A percentile compares a stretch with the other conserved stretches of the same genome.
Conservation (phyloP, 2,797 vertebrate genomes). For the Rhabdomys pumilio region DNA sequence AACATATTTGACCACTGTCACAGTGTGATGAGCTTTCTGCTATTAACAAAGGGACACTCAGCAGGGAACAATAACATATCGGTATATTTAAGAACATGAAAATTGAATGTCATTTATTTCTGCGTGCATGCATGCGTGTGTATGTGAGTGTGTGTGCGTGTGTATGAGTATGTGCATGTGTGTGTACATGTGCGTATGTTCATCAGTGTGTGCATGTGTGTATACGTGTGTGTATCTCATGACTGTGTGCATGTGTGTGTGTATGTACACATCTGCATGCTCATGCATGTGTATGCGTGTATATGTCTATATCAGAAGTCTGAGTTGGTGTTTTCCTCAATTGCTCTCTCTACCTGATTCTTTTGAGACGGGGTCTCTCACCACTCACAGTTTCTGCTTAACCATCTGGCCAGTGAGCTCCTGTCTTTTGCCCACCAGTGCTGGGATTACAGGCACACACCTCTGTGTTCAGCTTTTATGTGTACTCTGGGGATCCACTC, state of each 20-base stretch:
- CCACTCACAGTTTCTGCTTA: background rate
- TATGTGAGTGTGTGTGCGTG: background rate
- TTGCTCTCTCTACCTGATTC: background rate
- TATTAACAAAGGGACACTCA: background rate
- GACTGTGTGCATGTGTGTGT: background rate
- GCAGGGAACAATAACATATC: background rate
- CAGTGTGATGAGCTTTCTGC: background rate
- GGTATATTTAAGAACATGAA: constrained; percentile 28
- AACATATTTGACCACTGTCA: background rate
- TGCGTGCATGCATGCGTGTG: background rate
- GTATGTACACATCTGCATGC: background rate
- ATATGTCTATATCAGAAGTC: background rate
- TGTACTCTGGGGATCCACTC: background rate
- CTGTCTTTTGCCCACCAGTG: background rate
- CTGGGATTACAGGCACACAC: background rate
- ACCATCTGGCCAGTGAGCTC: background rate
- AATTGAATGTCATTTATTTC: background rate
- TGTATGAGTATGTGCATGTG: background rate
- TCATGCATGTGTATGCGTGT: background rate
- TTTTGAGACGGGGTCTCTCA: background rate
- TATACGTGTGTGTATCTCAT: background rate
- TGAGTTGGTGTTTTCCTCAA: background rate
- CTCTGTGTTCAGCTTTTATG: background rate
- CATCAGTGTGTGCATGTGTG: background rate
- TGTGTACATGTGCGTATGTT: background rate